Evolutionary conservation across 2,888 invertebrate species (phyloP).

Genomic region (Tortrix viridana): DNA sequence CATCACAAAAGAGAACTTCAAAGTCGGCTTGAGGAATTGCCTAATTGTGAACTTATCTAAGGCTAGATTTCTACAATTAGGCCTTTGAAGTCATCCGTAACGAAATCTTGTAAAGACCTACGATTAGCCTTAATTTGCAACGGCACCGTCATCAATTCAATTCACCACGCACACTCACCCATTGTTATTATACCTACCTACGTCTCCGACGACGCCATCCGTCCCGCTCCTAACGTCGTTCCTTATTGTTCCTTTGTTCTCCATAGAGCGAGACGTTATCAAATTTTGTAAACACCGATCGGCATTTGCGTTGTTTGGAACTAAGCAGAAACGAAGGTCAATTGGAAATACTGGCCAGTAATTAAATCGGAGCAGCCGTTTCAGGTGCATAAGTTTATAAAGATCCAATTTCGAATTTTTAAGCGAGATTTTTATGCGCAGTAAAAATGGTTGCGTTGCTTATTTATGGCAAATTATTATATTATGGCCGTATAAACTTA

Average conservation of each 20-base stretch:
- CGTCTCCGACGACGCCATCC: background rate
- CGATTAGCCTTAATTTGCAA: background rate
- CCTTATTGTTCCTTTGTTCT: conserved; percentile 75
- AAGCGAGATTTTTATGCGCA: background rate
- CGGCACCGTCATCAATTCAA: background rate
- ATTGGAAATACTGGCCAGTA: conserved; percentile 12
- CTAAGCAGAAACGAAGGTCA: conserved; percentile 6
- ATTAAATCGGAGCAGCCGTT: conserved; percentile 1
- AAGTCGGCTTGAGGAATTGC: no score
- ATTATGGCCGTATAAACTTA: no score
- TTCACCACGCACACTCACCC: background rate
- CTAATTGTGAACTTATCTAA: no score
- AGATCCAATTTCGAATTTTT: conserved; percentile 5
- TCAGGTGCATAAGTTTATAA: conserved; percentile 5
- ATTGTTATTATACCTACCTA: conserved; percentile 54
- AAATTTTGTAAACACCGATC: conserved; percentile 72
- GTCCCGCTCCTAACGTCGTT: conserved; percentile 51
- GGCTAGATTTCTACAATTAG: background rate
- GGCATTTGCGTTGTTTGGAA: conserved; percentile 63
- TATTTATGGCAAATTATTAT: background rate
- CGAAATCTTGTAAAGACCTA: background rate
- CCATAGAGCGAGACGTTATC: conserved; percentile 59
- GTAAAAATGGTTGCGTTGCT: background rate
- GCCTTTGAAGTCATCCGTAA: no score
- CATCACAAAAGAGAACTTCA: no score